Base-by-base conservation (phyloP, 2,113 vertebrate genomes). In the Tragulus kanchil region DNA sequence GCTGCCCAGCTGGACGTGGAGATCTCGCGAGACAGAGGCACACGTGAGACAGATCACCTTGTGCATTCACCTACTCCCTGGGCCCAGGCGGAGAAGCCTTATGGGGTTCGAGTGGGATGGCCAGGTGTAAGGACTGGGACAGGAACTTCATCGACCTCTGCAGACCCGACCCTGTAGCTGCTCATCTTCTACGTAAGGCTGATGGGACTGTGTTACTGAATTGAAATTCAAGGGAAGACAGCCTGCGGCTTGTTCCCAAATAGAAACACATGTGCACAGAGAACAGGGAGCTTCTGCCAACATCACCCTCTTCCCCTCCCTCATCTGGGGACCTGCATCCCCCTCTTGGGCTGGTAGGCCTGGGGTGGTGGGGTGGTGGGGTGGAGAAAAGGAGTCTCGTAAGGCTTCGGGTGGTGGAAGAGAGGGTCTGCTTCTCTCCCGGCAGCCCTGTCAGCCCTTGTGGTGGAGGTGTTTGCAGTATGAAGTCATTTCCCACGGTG, bases 401-500 rank as follows among this genome's bases (percentile, higher is more conserved):
- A 31, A 62, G 45, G 67, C 83, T 95, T 96, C 89, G 86, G n/a
- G 85, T 56, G 61, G 87, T 61, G n/a, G 1, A 83, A 83, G 82
- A 17, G 13, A 88, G 78, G 4, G 45, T 82, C 67, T 36, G 69
- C 54, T 67, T 48, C 67, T 45, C 58, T 71, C 28, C 9, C 17
- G 19, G 75, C 85, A 93, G 89, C 79, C 50, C 1, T 2, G 48
- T 61, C 79, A 45, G 65, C 48, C 31, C 45, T 48, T 12, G 71
- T 13, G 67, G 65, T 56, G 81, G 59, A 69, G 67, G 54, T 73
- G 85, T 93, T 95, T 96, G 78, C 67, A 50, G 8, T 8, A 93
- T 93, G 96, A 97, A 56, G 62, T 95, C 89, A 94, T 93, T 96
- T 90, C 78, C 71, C 93, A 82, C 90, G 59, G 58, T 12, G 26